These are phyloP conservation scores for Potorous gilbertii DNA, from an alignment of 2,797 vertebrate genomes.

Conservation along the genomic window DNA sequence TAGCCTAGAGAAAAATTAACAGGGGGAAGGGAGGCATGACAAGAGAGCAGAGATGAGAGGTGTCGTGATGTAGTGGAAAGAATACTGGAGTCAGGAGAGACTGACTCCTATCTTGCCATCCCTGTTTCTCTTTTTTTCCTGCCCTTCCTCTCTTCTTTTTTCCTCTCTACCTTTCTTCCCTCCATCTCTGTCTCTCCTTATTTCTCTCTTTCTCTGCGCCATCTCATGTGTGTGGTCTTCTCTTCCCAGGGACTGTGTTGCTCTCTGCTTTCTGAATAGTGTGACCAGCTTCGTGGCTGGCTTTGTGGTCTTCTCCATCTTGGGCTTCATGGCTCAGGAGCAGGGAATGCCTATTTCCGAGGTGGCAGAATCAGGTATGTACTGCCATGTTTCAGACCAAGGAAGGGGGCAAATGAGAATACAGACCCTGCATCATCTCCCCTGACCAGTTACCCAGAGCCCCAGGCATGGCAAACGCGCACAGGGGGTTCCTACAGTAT, in stretches of 20 bases:
- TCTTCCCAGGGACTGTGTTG: slow-evolving; percentile 89
- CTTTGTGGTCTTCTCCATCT: slow-evolving; percentile 92
- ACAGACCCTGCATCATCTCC: background rate
- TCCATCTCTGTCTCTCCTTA: background rate
- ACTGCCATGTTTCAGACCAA: background rate
- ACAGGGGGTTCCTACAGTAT: background rate
- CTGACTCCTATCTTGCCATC: background rate
- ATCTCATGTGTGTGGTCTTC: background rate
- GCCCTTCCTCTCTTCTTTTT: too few relatives aligned
- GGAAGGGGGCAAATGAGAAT: background rate
- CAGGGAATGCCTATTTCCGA: slow-evolving; percentile 83
- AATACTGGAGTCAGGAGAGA: background rate
- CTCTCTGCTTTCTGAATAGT: slow-evolving; percentile 91
- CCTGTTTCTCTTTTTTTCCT: background rate
- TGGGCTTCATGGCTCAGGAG: slow-evolving; percentile 92
- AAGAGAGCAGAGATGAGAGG: background rate
- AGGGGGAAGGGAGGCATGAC: background rate
- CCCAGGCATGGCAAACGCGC: background rate
- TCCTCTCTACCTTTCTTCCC: background rate
- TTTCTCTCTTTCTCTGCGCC: background rate
- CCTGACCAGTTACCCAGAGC: background rate
- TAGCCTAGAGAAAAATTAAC: background rate
- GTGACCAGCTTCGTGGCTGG: slow-evolving; percentile 92
- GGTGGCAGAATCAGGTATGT: slow-evolving; percentile 86
- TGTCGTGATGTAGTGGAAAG: background rate